Base-by-base conservation (phyloP, 2,888 invertebrate genomes). In the Lasius fuliginosus region DNA sequence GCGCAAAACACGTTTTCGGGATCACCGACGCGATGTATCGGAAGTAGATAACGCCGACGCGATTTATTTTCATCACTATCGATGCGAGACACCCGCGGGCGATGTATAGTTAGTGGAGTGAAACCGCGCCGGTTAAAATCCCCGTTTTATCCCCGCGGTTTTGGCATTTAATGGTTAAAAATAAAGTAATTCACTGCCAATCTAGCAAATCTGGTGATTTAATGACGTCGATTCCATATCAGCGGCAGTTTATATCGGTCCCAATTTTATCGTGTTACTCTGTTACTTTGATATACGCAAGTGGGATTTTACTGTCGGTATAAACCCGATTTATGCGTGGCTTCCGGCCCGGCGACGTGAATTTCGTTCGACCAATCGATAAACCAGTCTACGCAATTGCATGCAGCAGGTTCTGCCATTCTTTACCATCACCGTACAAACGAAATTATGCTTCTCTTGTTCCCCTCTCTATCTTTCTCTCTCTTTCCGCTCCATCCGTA, bases 261-360 rank as follows among this genome's bases (percentile, higher is more conserved):
- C 74, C 82, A 64, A 82, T 87, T 85, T 87, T 86, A 79, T 87
- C 83, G 60, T 77, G 82, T 83, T 77, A 83, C 82, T 77, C 76
- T 83, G 65, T 88, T 82, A 86, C 64, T 36, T 42, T 67, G 46
- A 40, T 74, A 49, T 67, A 76, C 79, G 77, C 82, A 85, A 53
- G 74, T 36, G n/a, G 79, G 81, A 79, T 87, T 88, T 88, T 88
- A 86, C 71, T 82, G 64, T 68, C 83, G 79, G 84, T 82, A 74
- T 75, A 83, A 83, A 84, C 82, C 68, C 87, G 79, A 87, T 89
- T 89, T 89, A 89, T 85, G 85, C 84, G 69, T 65, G 85, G 84
- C 83, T 87, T 87, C 85, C 82, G 69, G 81, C 82, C 53, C 42
- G 60, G n/a, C 82, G 77, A 81, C 77, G 77, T 69, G 87, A 83